These are phyloP conservation scores for Astropecten irregularis DNA, from an alignment of 53 echinoderm and acorn worm genomes.

Conservation along the genomic window DNA sequence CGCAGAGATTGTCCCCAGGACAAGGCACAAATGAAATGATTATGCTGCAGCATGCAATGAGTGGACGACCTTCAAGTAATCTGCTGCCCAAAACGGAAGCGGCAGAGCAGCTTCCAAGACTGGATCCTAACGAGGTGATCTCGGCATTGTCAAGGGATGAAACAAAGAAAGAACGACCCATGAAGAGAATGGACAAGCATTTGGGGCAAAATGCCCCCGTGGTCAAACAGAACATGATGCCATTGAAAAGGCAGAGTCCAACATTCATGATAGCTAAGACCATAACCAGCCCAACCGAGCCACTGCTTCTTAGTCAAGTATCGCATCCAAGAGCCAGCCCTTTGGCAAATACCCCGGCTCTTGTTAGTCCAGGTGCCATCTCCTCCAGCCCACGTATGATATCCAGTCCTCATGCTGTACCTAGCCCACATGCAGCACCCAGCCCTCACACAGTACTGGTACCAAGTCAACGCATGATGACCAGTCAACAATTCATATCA, in stretches of 20 bases:
- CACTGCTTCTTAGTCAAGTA: neutral
- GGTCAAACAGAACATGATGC: neutral
- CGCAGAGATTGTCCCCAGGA: neutral
- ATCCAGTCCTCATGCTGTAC: neutral
- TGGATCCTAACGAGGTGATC: neutral
- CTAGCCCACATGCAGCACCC: neutral
- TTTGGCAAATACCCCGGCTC: neutral
- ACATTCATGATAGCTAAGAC: neutral
- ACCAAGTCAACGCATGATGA: slow-evolving; percentile 29
- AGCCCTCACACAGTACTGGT: slow-evolving; percentile 30
- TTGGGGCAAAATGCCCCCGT: neutral
- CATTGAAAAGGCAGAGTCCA: slow-evolving; percentile 1
- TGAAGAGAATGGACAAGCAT: neutral
- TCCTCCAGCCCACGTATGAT: neutral
- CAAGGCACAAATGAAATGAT: slow-evolving; percentile 21
- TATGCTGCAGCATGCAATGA: neutral
- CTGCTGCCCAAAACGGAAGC: slow-evolving; percentile 2
- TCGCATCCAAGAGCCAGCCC: neutral
- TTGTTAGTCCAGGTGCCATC: neutral
- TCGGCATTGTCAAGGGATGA: slow-evolving; percentile 4
- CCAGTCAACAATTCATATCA: slow-evolving; percentile 27
- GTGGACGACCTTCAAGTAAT: neutral
- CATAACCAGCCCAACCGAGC: slow-evolving; percentile 1
- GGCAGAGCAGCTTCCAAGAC: slow-evolving; percentile 16
- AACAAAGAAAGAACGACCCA: neutral